These are phyloP conservation scores for Lumbricus terrestris DNA, from an alignment of 2,888 invertebrate genomes.

Conservation along the genomic window DNA sequence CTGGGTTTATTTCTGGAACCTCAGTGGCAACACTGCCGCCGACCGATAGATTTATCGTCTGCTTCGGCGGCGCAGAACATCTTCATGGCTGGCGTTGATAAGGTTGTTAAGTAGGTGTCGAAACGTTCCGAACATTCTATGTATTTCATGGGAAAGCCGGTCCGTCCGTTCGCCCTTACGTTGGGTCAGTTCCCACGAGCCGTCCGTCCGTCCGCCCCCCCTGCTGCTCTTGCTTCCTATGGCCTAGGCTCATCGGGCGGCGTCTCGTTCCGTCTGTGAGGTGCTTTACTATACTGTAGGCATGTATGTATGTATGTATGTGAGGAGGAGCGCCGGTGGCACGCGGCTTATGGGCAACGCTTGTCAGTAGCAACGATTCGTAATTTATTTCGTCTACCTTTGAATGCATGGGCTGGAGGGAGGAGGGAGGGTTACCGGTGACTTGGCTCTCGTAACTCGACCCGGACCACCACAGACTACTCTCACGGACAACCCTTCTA, in stretches of 20 bases:
- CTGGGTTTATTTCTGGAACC: too few species aligned
- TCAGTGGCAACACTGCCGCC: too few species aligned
- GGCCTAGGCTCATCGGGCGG: background rate
- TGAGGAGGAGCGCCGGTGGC: too few species aligned
- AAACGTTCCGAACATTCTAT: background rate
- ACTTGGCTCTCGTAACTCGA: background rate
- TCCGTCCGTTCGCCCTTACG: background rate
- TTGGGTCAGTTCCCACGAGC: constrained; percentile 14
- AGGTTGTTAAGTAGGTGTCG: constrained; percentile 14
- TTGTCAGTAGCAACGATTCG: background rate
- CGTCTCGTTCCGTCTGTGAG: too few species aligned
- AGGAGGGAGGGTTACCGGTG: background rate
- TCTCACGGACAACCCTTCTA: too few species aligned
- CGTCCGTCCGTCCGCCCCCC: background rate
- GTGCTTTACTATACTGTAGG: too few species aligned
- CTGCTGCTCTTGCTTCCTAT: background rate
- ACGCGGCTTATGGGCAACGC: background rate
- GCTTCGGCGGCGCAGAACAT: background rate
- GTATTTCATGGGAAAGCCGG: background rate
- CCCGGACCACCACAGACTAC: too few species aligned
- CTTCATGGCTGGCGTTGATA: background rate
- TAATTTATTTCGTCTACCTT: background rate
- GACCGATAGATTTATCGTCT: background rate
- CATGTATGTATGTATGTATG: too few species aligned
- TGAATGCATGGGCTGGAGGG: background rate